Percentiles rank a stretch among this genome's conserved stretches.
phyloP scores from a whole-genome alignment of 2,888 invertebrate species.

The Tachystola acroxantha region DNA sequence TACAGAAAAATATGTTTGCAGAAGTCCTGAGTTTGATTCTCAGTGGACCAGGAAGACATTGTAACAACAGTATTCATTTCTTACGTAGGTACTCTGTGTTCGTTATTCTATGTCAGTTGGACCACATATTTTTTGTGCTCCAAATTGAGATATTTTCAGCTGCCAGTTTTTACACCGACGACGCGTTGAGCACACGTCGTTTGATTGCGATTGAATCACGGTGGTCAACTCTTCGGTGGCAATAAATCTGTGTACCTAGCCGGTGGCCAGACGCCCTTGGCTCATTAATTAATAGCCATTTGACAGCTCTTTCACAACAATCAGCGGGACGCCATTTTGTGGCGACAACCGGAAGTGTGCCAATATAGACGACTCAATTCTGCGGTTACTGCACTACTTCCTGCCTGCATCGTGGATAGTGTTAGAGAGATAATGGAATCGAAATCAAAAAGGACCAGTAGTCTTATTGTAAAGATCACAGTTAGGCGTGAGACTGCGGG shows the following conservation, averaged over 20 bases:
- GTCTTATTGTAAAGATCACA: too few relatives aligned
- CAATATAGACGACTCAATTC: conserved; percentile 63
- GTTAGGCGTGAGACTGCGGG: too few relatives aligned
- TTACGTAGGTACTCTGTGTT: too few relatives aligned
- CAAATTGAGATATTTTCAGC: conserved; percentile 18
- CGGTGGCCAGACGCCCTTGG: conserved; percentile 18
- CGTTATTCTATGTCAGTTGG: too few relatives aligned
- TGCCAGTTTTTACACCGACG: conserved; percentile 34
- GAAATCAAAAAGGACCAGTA: too few relatives aligned
- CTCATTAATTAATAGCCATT: conserved; percentile 53
- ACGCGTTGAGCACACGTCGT: conserved; percentile 25
- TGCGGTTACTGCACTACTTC: too few relatives aligned
- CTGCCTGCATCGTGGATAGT: conserved; percentile 26
- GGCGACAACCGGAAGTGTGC: conserved; percentile 48
- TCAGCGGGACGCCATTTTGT: conserved; percentile 56
- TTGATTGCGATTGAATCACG: background rate
- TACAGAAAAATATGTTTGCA: too few relatives aligned
- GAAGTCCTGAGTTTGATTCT: too few relatives aligned
- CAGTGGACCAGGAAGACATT: too few relatives aligned
- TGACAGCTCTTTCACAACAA: conserved; percentile 73
- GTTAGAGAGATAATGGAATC: too few relatives aligned
- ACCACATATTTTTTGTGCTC: too few relatives aligned
- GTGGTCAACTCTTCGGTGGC: conserved; percentile 20
- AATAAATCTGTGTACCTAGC: conserved; percentile 36
- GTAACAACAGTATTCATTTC: too few relatives aligned